Percentiles rank a stretch among this genome's conserved stretches.
Conservation (phyloP, 2,113 vertebrate species). For the Arizona elegans region DNA sequence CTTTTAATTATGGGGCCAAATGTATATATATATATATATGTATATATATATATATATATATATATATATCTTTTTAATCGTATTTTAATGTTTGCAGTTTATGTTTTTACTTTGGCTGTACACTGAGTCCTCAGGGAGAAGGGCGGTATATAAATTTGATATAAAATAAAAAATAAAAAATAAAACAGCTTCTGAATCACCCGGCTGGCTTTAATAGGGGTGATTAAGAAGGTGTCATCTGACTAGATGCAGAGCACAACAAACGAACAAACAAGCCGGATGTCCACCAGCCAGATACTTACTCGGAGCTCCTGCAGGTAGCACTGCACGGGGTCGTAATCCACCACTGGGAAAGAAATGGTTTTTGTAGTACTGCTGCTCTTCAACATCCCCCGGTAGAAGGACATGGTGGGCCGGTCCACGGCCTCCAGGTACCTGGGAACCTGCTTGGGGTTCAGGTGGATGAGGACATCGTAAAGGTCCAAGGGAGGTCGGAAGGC, state of each 20-base stretch:
- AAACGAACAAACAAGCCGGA: no score
- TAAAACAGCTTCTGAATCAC: neutral
- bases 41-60: no score
- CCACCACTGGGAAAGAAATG: conserved; percentile 81
- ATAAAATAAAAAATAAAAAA: no score
- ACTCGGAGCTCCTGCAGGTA: conserved; percentile 89
- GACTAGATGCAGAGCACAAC: no score
- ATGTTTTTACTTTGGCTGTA: no score
- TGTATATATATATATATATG: no score
- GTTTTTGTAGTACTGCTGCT: conserved; percentile 35
- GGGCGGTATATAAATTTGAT: no score
- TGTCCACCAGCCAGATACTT: conserved; percentile 19
- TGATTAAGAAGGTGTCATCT: accelerated
- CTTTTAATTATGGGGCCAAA: no score
- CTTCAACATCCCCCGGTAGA: conserved; percentile 71
- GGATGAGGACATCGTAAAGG: conserved; percentile 86
- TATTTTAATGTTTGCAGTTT: no score
- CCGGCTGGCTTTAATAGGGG: neutral
- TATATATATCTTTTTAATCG: no score
- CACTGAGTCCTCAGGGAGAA: no score
- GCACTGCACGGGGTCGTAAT: conserved; percentile 83
- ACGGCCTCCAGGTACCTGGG: conserved; percentile 81
- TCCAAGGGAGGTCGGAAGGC: conserved; percentile 90
- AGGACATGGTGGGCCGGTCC: conserved; percentile 72
- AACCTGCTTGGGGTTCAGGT: conserved; percentile 82